Evolutionary conservation across 2,797 vertebrate genomes (phyloP).

Genomic region (Bovichtus diacanthus): DNA sequence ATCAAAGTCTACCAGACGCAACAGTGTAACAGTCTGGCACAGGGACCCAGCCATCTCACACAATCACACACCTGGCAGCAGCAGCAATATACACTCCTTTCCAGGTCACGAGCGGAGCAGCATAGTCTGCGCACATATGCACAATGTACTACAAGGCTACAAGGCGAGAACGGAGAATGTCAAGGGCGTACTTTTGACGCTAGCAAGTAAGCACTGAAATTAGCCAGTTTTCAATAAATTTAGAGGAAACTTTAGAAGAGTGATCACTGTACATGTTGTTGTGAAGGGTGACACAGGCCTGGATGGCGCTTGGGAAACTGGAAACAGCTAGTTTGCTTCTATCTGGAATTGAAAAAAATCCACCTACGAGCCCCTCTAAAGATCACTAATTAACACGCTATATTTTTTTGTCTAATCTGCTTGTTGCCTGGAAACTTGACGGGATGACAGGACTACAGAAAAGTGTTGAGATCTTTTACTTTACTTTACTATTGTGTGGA

Average conservation of each 20-base stretch:
- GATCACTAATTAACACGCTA: no score
- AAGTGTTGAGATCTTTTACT: no score
- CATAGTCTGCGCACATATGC: neutral
- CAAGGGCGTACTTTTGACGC: neutral
- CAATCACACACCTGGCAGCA: slow-evolving; percentile 21
- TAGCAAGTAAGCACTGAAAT: neutral
- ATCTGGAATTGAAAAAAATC: no score
- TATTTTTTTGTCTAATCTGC: no score
- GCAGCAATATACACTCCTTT: neutral
- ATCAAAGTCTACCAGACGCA: slow-evolving; percentile 11
- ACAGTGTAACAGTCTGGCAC: slow-evolving; percentile 19
- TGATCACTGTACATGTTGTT: neutral
- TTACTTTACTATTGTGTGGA: neutral
- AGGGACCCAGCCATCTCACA: slow-evolving; percentile 20
- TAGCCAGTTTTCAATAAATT: neutral
- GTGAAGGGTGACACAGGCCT: neutral
- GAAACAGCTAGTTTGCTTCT: no score
- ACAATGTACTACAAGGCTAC: neutral
- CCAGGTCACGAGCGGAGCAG: neutral
- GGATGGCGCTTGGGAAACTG: neutral
- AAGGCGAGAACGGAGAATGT: neutral
- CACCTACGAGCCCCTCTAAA: no score
- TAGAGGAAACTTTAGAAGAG: neutral
- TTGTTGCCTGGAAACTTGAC: no score
- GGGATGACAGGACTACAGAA: no score